Conservation (phyloP, 1,140 invertebrate genomes). For the Brachionus sp. region DNA sequence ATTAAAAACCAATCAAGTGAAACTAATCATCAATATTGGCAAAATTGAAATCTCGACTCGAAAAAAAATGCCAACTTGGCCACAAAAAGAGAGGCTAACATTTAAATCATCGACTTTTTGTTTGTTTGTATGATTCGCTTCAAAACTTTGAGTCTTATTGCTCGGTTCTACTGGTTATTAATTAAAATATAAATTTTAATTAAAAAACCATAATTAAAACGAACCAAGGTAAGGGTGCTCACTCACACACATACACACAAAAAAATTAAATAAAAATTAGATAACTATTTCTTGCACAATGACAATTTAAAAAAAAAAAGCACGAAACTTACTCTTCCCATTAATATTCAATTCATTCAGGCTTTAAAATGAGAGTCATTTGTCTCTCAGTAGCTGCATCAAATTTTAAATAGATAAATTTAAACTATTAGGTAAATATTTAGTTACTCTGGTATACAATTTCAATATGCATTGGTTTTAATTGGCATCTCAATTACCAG, state of each 20-base stretch:
- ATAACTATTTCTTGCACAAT: conserved; percentile 11
- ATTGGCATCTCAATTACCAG: not conserved
- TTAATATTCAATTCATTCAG: conserved; percentile 23
- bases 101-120: conserved; percentile 34
- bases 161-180: not conserved
- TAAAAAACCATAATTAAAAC: conserved; percentile 40
- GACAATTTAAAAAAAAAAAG: not conserved
- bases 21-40: not conserved
- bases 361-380: not conserved
- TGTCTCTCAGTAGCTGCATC: not conserved
- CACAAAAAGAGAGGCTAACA: conserved; percentile 7
- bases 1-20: conserved; percentile 25
- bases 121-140: conserved; percentile 17
- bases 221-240: not conserved
- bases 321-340: conserved; percentile 20
- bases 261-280: conserved; percentile 28
- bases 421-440: conserved; percentile 11
- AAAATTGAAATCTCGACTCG: not conserved
- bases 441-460: not conserved
- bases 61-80: not conserved
- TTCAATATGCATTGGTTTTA: not conserved
- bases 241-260: not conserved
- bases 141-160: not conserved
- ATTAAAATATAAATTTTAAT: conserved; percentile 32
- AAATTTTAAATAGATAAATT: conserved; percentile 7